Conservation (phyloP, 2,113 vertebrate species). For the Bostrychus sinensis region DNA sequence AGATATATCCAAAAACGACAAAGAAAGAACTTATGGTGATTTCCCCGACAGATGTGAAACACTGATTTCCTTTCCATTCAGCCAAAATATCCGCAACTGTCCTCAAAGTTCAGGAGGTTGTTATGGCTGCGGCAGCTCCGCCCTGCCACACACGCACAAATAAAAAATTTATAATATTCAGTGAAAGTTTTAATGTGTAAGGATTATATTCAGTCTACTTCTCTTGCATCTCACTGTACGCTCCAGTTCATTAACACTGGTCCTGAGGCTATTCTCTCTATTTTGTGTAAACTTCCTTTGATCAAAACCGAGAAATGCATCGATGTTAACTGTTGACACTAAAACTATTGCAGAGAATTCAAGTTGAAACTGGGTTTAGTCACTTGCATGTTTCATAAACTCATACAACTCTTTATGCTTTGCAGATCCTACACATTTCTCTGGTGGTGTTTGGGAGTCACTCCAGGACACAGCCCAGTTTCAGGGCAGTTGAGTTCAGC, state of each 20-base stretch:
- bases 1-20: constrained; percentile 55
- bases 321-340: not conserved
- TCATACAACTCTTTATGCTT: not conserved
- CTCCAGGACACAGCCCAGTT: not conserved
- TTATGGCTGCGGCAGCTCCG: constrained; percentile 14
- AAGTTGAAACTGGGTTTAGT: constrained; percentile 1
- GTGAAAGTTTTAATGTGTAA: not conserved
- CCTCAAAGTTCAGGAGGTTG: constrained; percentile 34
- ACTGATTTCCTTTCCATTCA: constrained; percentile 41
- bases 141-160: constrained; percentile 13
- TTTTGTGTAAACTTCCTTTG: not conserved
- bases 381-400: not conserved
- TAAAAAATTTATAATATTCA: not conserved
- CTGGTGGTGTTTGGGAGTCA: not conserved
- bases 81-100: constrained; percentile 50
- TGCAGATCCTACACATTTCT: not conserved
- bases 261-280: not conserved
- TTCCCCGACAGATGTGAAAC: constrained; percentile 58
- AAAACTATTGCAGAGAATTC: not conserved
- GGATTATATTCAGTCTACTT: not conserved
- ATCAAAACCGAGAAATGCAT: not conserved
- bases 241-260: not conserved
- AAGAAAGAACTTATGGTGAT: constrained; percentile 35
- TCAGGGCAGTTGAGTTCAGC: constrained; percentile 17
- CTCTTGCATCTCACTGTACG: not conserved